Evolutionary conservation across 2,888 invertebrate genomes (phyloP), one percentile per base, ranked within the genome.

Genomic region (Elysia crispata): DNA sequence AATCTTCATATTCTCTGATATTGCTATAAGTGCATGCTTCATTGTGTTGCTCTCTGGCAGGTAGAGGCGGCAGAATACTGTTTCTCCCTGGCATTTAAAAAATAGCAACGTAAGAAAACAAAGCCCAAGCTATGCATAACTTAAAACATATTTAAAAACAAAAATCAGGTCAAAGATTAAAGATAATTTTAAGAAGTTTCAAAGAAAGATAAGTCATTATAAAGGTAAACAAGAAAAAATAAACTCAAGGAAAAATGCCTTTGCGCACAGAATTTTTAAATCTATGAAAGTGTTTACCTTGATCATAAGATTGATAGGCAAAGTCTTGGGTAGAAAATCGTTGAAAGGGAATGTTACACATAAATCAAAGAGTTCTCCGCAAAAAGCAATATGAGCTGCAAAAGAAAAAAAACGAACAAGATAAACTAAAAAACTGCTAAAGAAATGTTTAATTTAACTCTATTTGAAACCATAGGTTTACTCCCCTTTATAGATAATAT

Each of bases 291-390:
- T 72, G 20, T 89, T 87, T 89, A 94, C 94, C 92, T 97, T 97
- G 86, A 98, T 96, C 95, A 97, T 96, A 91, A 98, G 96, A 89
- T 96, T 96, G 33, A 98, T 93, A 0, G 96, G 96, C 81, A 98
- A 95, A 1, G 96, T 96, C 83, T 95, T 95, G 0, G 99, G 98
- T 86, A 98, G 93, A 92, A 97, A 99, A 91, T 99, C 98, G 79
- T 95, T 95, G 90, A 98, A 99, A 0, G 98, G 98, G 89, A 99
- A 94, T 91, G 96, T 96, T 90, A 98, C 97, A 3, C 97, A 97
- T 86, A 98, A 94, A 89, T 98, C 98, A 87, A 98, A 95, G 20
- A 97, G 94, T 90, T 98, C 98, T 0, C 98, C 98, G 91, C 97
- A 97, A 87, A 98, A 96, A 0, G 97, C 98, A 77, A 98, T 94